Evolutionary conservation across 2,797 vertebrate genomes (phyloP).

Genomic region (Enteromius radiatus): DNA sequence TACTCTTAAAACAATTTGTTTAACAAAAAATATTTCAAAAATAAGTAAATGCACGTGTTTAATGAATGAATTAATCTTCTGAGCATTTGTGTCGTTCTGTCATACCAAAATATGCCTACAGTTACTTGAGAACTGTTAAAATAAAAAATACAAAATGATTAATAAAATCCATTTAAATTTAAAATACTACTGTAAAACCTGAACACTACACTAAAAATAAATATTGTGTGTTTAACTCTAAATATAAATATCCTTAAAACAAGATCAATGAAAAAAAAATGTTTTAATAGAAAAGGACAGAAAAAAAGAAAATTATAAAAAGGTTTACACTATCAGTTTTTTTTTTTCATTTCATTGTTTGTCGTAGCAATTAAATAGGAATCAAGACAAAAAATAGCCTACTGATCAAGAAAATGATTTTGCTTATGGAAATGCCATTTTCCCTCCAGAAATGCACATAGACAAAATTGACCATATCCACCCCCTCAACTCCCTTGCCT

Average conservation of each 20-base stretch:
- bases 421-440: background rate
- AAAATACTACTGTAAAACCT: background rate
- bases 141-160: background rate
- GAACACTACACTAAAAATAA: background rate
- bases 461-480: background rate
- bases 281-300: background rate
- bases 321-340: background rate
- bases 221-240: background rate
- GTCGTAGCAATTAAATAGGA: background rate
- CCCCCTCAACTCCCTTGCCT: background rate
- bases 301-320: too few species aligned
- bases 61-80: background rate
- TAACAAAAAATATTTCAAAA: background rate
- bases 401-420: background rate
- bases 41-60: background rate
- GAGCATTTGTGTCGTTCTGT: background rate
- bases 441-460: slow-evolving; percentile 12
- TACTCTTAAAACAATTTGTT: background rate
- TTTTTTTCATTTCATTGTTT: background rate
- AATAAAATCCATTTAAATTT: background rate
- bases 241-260: background rate
- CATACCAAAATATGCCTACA: background rate
- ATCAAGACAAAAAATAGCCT: background rate
- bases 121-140: background rate
- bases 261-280: background rate